Evolutionary conservation across 2,113 vertebrate genomes (phyloP), one percentile per base, ranked within the genome.

Genomic region (Callopanchax toddi): DNA sequence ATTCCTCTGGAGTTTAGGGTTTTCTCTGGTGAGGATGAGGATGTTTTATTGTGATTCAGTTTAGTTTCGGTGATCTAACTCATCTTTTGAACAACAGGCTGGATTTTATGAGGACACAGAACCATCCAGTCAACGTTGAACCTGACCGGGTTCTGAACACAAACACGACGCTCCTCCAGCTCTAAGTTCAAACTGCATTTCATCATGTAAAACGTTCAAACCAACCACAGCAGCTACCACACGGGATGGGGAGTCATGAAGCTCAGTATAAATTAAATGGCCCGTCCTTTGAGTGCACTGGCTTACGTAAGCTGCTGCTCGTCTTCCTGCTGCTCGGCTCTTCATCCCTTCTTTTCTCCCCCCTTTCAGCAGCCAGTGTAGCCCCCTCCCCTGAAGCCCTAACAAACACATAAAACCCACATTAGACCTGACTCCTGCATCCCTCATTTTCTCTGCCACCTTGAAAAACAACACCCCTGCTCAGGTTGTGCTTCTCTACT

Each of bases 281-380:
- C 63, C 69, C 54, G 57, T 85, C 70, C 70, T 87, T 84, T 88
- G 77, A 89, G 87, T 85, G 84, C 79, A 78, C 77, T 67, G 79
- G 74, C 84, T 91, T 91, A 89, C 84, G 78, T 89, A 91, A 92
- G 86, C 79, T 68, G 80, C 74, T 67, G 69, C 78, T 77, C 49
- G 63, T 69, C 73, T 76, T 12, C 50, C 44, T 18, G 36, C 48
- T 13, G 13, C 46, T 53, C 57, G 43, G 57, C 79, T 71, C 76
- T 53, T 56, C 79, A 74, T 79, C 81, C 60, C 25, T 86, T 69
- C 72, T 72, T 80, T 79, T 84, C 74, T 82, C 60, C 71, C 25
- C 22, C 22, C 25, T 21, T n/a, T 13, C 84, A 78, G 73, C 72
- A 79, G 69, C 67, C 74, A 29, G 77, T 78, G 75, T 60, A 76